Percentiles rank a stretch among this genome's conserved stretches.
Evolutionary conservation across 2,888 invertebrate species (phyloP).

Genomic region (Odontocolon sp.): DNA sequence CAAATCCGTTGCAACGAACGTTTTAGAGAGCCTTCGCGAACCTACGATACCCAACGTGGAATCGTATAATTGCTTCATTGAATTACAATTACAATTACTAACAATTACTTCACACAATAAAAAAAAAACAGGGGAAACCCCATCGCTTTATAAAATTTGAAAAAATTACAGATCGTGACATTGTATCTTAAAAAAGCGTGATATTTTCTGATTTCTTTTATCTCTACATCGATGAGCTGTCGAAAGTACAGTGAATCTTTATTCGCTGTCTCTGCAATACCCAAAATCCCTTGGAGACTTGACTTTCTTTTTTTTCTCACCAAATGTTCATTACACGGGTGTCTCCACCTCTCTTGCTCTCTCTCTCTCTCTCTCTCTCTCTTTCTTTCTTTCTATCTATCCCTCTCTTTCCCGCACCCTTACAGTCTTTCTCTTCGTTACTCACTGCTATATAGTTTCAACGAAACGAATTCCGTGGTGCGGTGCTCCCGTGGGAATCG

Average conservation of each 20-base stretch:
- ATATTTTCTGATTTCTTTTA: conserved; percentile 34
- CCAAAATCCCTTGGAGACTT: neutral
- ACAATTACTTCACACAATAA: too few species aligned
- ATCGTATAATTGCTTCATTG: neutral
- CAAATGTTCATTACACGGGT: conserved; percentile 45
- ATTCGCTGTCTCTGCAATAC: conserved; percentile 12
- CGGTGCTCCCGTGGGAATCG: conserved; percentile 55
- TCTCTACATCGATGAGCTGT: conserved; percentile 10
- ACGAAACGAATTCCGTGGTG: conserved; percentile 57
- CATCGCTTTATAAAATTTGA: too few species aligned
- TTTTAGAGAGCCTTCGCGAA: conserved; percentile 11
- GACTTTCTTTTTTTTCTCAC: neutral
- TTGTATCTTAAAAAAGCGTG: conserved; percentile 20
- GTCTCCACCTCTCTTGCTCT: conserved; percentile 30
- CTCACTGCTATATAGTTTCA: conserved; percentile 39
- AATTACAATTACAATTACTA: too few species aligned
- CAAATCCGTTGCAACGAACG: conserved; percentile 32
- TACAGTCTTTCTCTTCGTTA: conserved; percentile 45
- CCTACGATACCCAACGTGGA: conserved; percentile 21
- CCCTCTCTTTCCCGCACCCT: too few species aligned
- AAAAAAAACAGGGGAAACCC: too few species aligned
- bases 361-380: too few species aligned
- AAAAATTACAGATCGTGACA: neutral
- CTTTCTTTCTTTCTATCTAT: too few species aligned
- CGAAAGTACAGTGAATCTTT: conserved; percentile 4